phyloP scores from a whole-genome alignment of 2,888 invertebrate species.

The Calameuta pallipes region DNA sequence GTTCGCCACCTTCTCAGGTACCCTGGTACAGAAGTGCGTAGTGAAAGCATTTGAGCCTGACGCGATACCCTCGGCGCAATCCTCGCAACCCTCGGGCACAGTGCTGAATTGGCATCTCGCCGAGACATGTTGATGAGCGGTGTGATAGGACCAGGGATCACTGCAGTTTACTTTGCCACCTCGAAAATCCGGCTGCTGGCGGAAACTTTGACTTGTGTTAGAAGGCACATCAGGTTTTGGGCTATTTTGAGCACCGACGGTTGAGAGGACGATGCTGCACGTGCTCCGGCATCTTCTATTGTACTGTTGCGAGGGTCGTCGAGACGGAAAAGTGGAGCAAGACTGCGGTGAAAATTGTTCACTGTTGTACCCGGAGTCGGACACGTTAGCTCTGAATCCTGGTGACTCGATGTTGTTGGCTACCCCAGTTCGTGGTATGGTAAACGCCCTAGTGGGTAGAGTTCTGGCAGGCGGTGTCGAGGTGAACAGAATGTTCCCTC shows the following conservation, averaged over 20 bases:
- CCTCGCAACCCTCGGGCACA: conserved; percentile 65
- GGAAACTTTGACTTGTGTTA: conserved; percentile 63
- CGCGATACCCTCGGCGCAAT: conserved; percentile 46
- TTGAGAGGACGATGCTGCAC: conserved; percentile 75
- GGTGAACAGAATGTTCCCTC: conserved; percentile 70
- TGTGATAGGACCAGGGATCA: conserved; percentile 67
- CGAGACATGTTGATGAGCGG: conserved; percentile 42
- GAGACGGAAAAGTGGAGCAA: conserved; percentile 51
- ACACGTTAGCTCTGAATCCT: conserved; percentile 36
- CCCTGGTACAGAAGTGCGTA: conserved; percentile 60
- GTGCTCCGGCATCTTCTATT: conserved; percentile 74
- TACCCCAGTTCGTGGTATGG: conserved; percentile 45
- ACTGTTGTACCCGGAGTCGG: conserved; percentile 71
- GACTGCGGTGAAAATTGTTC: conserved; percentile 67
- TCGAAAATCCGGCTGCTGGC: conserved; percentile 39
- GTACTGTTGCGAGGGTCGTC: conserved; percentile 61
- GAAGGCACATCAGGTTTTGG: conserved; percentile 40
- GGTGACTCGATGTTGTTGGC: conserved; percentile 34
- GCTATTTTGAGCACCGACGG: conserved; percentile 62
- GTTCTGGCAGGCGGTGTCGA: conserved; percentile 65
- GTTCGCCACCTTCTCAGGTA: conserved; percentile 49
- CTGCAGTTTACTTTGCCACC: conserved; percentile 54
- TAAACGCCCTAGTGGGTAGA: conserved; percentile 46
- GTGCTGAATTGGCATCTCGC: conserved; percentile 52
- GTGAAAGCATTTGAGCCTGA: conserved; percentile 58